A percentile compares a stretch with the other conserved stretches of the same genome.
Evolutionary conservation across 2,888 invertebrate species (phyloP).

Genomic region (Archaeoteleia sp.): DNA sequence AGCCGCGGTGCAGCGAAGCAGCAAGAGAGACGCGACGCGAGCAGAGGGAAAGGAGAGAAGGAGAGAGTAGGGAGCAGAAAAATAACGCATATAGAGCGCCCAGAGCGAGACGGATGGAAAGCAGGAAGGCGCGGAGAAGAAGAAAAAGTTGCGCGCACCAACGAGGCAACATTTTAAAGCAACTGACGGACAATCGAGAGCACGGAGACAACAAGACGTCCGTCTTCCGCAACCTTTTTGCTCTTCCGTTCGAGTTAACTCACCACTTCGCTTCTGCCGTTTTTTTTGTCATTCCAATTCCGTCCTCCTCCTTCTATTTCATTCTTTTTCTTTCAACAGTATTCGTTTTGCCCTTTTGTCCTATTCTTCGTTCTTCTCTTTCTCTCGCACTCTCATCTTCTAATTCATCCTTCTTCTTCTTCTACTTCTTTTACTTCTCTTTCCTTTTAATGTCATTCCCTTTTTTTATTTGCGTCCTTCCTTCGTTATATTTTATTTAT

Average conservation of each 20-base stretch:
- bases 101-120: constrained; percentile 45
- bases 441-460: constrained; percentile 1
- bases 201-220: constrained; percentile 61
- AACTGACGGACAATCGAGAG: constrained; percentile 63
- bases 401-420: constrained; percentile 8
- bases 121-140: constrained; percentile 48
- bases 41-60: constrained; percentile 40
- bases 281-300: constrained; percentile 44
- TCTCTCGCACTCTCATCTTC: too few species aligned
- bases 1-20: constrained; percentile 42
- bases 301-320: constrained; percentile 24
- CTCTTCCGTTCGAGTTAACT: constrained; percentile 44
- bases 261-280: constrained; percentile 47
- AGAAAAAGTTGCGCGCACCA: constrained; percentile 45
- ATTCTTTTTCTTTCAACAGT: constrained; percentile 47
- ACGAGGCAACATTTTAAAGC: constrained; percentile 60
- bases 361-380: constrained; percentile 24
- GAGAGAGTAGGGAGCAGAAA: constrained; percentile 40
- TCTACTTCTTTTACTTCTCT: constrained; percentile 10
- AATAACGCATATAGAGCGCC: constrained; percentile 47
- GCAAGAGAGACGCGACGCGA: constrained; percentile 45
- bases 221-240: constrained; percentile 51
- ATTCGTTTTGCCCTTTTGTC: constrained; percentile 23
- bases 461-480: too few species aligned
- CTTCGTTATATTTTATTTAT: constrained; percentile 13